Evolutionary conservation across 2,113 vertebrate genomes (phyloP).

Genomic region (Scomber scombrus): DNA sequence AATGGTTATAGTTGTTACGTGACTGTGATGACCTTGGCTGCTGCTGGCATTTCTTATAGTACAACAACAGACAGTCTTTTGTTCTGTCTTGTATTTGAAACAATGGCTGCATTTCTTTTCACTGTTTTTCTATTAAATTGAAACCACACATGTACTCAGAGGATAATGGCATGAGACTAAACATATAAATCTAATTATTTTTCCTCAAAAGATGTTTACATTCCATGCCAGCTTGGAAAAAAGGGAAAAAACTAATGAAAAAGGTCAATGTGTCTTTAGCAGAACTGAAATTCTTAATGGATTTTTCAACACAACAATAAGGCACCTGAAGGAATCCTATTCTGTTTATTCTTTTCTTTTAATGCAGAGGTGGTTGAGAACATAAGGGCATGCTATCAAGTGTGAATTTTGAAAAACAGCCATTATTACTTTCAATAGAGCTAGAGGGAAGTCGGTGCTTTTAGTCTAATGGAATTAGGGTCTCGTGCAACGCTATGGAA

Average conservation of each 20-base stretch:
- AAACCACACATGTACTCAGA: slow-evolving; percentile 22
- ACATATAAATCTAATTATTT: slow-evolving; percentile 59
- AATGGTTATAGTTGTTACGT: slow-evolving; percentile 26
- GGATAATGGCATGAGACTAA: slow-evolving; percentile 33
- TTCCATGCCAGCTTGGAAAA: slow-evolving; percentile 6
- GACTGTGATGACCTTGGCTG: slow-evolving; percentile 55
- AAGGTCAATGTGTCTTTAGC: slow-evolving; percentile 26
- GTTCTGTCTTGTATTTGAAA: slow-evolving; percentile 28
- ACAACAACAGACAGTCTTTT: slow-evolving; percentile 14
- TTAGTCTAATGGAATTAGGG: slow-evolving; percentile 60
- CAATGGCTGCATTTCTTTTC: slow-evolving; percentile 35
- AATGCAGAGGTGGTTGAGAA: neutral
- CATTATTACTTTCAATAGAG: too few relatives aligned
- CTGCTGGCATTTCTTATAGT: slow-evolving; percentile 13
- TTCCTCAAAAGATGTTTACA: slow-evolving; percentile 48
- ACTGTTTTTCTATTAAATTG: slow-evolving; percentile 44
- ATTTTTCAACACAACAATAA: slow-evolving; percentile 15
- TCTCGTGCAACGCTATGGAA: slow-evolving; percentile 47
- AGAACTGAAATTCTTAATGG: slow-evolving; percentile 28
- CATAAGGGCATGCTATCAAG: neutral
- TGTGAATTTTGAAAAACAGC: too few relatives aligned
- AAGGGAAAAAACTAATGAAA: neutral
- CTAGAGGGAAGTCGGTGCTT: slow-evolving; percentile 26
- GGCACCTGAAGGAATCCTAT: slow-evolving; percentile 14
- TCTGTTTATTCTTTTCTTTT: slow-evolving; percentile 22